Percentiles rank a stretch among this genome's conserved stretches.
phyloP scores from a whole-genome alignment of 2,797 vertebrate genomes.

The Jordanella pulchra region DNA sequence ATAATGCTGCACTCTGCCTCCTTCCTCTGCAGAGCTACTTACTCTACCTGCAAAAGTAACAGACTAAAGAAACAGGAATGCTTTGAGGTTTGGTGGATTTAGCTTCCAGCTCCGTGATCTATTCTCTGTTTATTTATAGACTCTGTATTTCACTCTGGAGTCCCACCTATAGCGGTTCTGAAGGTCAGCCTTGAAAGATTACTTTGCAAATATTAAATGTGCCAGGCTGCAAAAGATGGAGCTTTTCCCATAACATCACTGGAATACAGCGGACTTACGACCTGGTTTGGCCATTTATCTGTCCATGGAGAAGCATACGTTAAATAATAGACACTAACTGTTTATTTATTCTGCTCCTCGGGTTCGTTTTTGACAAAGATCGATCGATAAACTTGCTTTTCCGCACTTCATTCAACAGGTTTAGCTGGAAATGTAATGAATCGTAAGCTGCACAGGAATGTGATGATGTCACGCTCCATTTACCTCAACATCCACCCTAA shows the following conservation, averaged over 20 bases:
- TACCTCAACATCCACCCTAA: background rate
- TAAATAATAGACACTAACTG: background rate
- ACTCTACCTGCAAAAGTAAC: conserved; percentile 35
- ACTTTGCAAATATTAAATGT: conserved; percentile 6
- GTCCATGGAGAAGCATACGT: background rate
- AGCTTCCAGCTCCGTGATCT: conserved; percentile 24
- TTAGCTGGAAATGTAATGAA: background rate
- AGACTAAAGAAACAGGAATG: conserved; percentile 15
- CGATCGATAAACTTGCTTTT: background rate
- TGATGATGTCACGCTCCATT: background rate
- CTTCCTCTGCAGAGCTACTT: conserved; percentile 18
- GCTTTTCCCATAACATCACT: background rate
- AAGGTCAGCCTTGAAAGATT: conserved; percentile 17
- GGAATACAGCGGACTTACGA: conserved; percentile 9
- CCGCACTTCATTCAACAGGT: background rate
- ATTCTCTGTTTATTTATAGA: conserved; percentile 41
- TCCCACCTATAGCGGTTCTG: conserved; percentile 1
- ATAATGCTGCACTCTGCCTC: conserved; percentile 26
- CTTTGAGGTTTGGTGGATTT: conserved; percentile 25
- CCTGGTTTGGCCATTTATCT: background rate
- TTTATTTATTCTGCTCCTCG: background rate
- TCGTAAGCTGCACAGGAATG: background rate
- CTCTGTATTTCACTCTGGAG: conserved; percentile 11
- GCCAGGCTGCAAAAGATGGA: conserved; percentile 1
- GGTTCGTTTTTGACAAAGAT: background rate